Evolutionary conservation across 2,113 vertebrate genomes (phyloP).

Genomic region (Clarias macrocephalus): DNA sequence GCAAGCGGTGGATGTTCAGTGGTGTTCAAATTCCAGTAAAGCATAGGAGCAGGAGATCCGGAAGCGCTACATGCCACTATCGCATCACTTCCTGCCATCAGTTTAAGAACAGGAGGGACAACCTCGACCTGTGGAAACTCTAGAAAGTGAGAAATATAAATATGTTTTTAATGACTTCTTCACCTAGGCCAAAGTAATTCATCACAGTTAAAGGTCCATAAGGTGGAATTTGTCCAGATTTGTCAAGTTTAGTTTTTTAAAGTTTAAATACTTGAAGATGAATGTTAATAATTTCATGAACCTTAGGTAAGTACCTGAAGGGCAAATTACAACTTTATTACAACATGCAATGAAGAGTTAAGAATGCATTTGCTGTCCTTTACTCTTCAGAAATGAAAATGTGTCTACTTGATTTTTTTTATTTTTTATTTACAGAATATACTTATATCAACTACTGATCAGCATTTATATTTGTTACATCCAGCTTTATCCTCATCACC

Average conservation of each 20-base stretch:
- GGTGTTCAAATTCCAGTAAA: slow-evolving; percentile 84
- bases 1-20: slow-evolving; percentile 64
- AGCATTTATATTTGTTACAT: not conserved
- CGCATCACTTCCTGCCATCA: slow-evolving; percentile 83
- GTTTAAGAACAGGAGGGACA: slow-evolving; percentile 76
- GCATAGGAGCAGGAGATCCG: slow-evolving; percentile 80
- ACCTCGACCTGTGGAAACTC: slow-evolving; percentile 83
- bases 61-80: slow-evolving; percentile 80
- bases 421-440: not conserved
- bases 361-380: not conserved
- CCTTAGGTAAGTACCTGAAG: not conserved
- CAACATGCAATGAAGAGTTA: not conserved
- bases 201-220: not conserved
- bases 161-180: not conserved
- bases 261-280: not conserved
- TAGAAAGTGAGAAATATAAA: slow-evolving; percentile 58
- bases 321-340: not conserved
- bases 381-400: not conserved
- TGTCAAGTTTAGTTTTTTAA: not conserved
- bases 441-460: not conserved
- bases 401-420: not conserved
- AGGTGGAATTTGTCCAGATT: not conserved
- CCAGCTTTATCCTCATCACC: not conserved
- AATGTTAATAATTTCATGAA: not conserved
- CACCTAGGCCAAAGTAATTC: not conserved